phyloP scores from a whole-genome alignment of 2,113 vertebrate genomes.

The Tyto alba region DNA sequence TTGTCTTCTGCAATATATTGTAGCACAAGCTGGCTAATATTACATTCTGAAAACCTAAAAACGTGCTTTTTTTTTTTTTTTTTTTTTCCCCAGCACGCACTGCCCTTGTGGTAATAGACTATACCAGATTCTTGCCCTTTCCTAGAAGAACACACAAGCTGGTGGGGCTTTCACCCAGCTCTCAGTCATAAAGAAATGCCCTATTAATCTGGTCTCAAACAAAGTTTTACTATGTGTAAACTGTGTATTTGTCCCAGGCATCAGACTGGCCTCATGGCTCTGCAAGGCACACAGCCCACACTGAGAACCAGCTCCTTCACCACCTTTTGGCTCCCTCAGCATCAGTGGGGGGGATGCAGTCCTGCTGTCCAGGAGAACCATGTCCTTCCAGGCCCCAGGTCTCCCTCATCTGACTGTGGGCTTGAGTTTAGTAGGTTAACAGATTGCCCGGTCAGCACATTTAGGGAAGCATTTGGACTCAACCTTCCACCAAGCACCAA shows the following conservation, averaged over 20 bases:
- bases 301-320: neutral
- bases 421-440: neutral
- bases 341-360: neutral
- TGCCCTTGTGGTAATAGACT: neutral
- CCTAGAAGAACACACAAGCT: neutral
- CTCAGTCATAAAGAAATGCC: neutral
- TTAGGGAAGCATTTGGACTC: neutral
- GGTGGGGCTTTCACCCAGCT: neutral
- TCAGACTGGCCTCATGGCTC: neutral
- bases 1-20: neutral
- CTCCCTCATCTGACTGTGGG: neutral
- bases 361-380: neutral
- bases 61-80: neutral
- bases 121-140: neutral
- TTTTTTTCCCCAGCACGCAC: neutral
- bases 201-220: neutral
- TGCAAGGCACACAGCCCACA: neutral
- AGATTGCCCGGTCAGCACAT: neutral
- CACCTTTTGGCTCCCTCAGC: neutral
- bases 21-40: neutral
- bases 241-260: neutral
- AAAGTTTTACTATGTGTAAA: neutral
- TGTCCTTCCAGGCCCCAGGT: neutral
- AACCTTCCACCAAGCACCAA: neutral
- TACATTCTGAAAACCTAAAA: neutral